Percentiles rank a stretch among this genome's conserved stretches.
Conservation (phyloP, 1,140 invertebrate species). For the Oncopeltus fasciatus region DNA sequence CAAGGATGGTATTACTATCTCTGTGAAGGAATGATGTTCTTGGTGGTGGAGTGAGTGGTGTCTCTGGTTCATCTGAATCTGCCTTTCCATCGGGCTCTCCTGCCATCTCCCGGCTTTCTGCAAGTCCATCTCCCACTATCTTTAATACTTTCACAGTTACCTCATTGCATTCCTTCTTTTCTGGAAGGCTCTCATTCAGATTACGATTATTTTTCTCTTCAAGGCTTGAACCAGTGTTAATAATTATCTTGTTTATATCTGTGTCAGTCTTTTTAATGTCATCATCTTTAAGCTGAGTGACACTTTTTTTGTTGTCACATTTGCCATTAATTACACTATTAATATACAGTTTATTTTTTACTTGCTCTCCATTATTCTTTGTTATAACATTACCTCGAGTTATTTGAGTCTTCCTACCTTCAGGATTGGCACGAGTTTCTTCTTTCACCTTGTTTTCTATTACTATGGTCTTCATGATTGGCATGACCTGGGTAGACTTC, state of each 20-base stretch:
- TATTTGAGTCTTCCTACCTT: conserved; percentile 26
- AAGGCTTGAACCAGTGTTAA: conserved; percentile 19
- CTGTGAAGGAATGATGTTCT: conserved; percentile 19
- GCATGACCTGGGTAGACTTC: not conserved
- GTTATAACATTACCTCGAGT: conserved; percentile 28
- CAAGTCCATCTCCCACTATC: conserved; percentile 12
- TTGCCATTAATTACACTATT: conserved; percentile 16
- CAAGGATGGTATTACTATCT: too few species aligned
- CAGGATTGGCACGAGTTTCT: conserved; percentile 11
- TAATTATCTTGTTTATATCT: conserved; percentile 23
- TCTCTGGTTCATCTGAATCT: conserved; percentile 36
- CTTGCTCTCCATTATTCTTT: conserved; percentile 27
- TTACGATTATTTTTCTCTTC: conserved; percentile 11
- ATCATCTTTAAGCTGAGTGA: not conserved
- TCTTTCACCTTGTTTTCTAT: conserved; percentile 10
- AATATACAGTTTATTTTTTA: conserved; percentile 28
- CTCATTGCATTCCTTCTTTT: conserved; percentile 4
- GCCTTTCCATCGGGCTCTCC: conserved; percentile 67
- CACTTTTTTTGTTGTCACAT: conserved; percentile 12
- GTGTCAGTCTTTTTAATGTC: conserved; percentile 22
- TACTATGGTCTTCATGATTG: not conserved
- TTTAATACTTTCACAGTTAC: conserved; percentile 19
- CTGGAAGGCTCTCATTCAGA: not conserved
- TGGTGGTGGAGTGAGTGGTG: conserved; percentile 18
- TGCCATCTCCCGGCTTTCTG: conserved; percentile 48